Percentiles rank a stretch among this genome's conserved stretches.
Conservation (phyloP, 64 coral and sea anemone species). For the Pachyseris speciosa region DNA sequence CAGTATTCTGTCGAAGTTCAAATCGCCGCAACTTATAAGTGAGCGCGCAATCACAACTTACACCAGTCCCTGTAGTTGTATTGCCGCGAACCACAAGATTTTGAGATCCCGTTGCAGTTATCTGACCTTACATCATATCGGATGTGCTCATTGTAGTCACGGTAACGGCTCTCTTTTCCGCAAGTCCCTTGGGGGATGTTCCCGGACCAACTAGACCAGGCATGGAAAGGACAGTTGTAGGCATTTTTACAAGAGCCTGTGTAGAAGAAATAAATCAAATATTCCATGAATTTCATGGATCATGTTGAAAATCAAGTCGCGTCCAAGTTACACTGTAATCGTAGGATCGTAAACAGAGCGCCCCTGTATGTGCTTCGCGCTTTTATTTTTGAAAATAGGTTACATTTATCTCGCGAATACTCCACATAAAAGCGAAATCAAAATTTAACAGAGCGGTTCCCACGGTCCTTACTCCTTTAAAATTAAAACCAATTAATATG, state of each 20-base stretch:
- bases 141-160: slow-evolving; percentile 73
- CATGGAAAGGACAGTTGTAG: slow-evolving; percentile 65
- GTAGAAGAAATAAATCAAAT: not conserved
- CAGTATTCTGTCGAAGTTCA: no score
- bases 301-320: no score
- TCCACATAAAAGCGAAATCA: no score
- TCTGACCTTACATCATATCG: slow-evolving; percentile 47
- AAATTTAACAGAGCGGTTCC: no score
- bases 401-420: no score
- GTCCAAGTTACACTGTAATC: no score
- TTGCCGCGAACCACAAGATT: slow-evolving; percentile 66
- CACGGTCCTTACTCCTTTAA: no score
- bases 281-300: not conserved
- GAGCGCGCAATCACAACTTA: slow-evolving; percentile 74
- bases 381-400: no score
- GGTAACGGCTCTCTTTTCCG: slow-evolving; percentile 64
- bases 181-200: slow-evolving; percentile 57
- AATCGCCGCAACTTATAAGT: no score
- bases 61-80: slow-evolving; percentile 93
- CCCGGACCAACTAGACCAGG: slow-evolving; percentile 82
- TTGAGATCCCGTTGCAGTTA: slow-evolving; percentile 78
- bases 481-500: no score
- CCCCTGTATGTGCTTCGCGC: no score
- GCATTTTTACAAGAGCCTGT: slow-evolving; percentile 83
- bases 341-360: no score